Evolutionary conservation across 2,113 vertebrate genomes (phyloP).

Genomic region (Falcunculus frontatus): DNA sequence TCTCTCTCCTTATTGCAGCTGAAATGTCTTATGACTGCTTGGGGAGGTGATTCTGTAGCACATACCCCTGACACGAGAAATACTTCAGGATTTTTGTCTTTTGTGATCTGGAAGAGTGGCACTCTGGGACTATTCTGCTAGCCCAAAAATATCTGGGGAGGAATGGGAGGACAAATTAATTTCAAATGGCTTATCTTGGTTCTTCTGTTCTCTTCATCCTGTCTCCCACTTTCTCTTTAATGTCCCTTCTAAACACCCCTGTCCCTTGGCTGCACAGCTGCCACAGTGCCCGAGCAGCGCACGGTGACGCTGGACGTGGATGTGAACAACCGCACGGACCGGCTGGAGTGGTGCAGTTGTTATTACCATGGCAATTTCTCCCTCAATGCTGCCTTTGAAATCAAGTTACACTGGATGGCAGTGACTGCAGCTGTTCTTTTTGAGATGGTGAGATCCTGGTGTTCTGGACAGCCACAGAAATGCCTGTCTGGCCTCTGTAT

Average conservation of each 20-base stretch:
- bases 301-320: slow-evolving; percentile 93
- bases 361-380: slow-evolving; percentile 97
- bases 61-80: not conserved
- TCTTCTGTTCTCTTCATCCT: not conserved
- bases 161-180: not conserved
- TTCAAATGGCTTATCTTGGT: not conserved
- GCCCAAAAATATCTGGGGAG: not conserved
- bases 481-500: not conserved
- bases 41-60: not conserved
- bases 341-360: slow-evolving; percentile 95
- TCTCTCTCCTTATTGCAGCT: not conserved
- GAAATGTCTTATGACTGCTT: not conserved
- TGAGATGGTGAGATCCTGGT: slow-evolving; percentile 85
- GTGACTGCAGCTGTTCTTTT: slow-evolving; percentile 94
- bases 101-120: not conserved
- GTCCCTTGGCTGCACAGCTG: slow-evolving; percentile 68
- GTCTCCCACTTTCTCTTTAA: not conserved
- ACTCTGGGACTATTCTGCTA: slow-evolving; percentile 19
- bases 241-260: not conserved
- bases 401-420: slow-evolving; percentile 98
- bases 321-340: slow-evolving; percentile 92
- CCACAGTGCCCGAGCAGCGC: slow-evolving; percentile 93
- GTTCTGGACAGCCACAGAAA: not conserved
- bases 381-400: slow-evolving; percentile 88
- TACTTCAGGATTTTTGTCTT: not conserved